phyloP scores from a whole-genome alignment of 2,888 invertebrate species.

The Melikaiella ostensackeni region DNA sequence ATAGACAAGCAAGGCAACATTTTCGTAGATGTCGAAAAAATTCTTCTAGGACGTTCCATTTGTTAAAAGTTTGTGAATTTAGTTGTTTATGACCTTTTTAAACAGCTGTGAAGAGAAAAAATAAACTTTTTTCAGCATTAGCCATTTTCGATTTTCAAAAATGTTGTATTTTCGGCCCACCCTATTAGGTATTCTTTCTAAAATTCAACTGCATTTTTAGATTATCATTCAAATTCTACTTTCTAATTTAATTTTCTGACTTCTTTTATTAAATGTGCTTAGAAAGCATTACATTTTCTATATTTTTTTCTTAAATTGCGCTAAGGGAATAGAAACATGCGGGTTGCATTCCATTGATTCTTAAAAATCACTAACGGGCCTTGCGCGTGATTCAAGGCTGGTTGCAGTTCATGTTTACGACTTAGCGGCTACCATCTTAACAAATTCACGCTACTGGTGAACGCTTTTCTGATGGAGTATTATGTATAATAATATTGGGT shows the following conservation, averaged over 20 bases:
- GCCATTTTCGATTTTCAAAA: no score
- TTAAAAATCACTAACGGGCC: conserved; percentile 28
- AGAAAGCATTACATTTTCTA: neutral
- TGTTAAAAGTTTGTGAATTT: no score
- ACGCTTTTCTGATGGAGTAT: conserved; percentile 19
- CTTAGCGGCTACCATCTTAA: conserved; percentile 15
- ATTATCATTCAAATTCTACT: neutral
- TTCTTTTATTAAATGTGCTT: neutral
- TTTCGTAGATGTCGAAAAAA: no score
- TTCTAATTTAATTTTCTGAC: neutral
- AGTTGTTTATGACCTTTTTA: no score
- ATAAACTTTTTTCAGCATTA: no score
- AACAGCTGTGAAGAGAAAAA: no score
- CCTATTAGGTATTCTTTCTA: no score
- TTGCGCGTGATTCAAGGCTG: conserved; percentile 31
- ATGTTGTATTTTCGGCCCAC: no score
- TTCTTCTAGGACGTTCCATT: no score
- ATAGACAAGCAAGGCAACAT: no score
- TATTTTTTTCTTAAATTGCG: conserved; percentile 19
- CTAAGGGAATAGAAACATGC: conserved; percentile 10
- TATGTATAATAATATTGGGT: neutral
- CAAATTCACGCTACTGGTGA: conserved; percentile 35
- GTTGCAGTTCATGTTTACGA: conserved; percentile 28
- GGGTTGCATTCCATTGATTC: conserved; percentile 15
- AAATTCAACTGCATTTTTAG: neutral